Conservation (phyloP, 2,888 invertebrate species). For the Eueremaeus valkanovi region DNA sequence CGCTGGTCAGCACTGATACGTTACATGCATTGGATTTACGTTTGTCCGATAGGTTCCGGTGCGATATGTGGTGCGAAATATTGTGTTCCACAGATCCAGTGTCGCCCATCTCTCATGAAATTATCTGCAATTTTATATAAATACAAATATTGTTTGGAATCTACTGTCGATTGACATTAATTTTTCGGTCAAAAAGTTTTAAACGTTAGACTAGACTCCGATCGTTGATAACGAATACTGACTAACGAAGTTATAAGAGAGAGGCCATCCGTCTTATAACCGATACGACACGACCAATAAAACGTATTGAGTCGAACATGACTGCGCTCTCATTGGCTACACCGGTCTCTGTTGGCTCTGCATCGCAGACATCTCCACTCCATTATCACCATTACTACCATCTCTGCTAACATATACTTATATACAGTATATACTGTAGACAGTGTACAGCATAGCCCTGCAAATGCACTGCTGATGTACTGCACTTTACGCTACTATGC, state of each 20-base stretch:
- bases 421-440: neutral
- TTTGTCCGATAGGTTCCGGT: slow-evolving; percentile 33
- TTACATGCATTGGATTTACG: slow-evolving; percentile 29
- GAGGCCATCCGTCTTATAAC: slow-evolving; percentile 27
- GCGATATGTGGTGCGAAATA: slow-evolving; percentile 13
- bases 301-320: neutral
- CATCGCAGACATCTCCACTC: slow-evolving; percentile 5
- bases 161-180: slow-evolving; percentile 13
- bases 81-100: neutral
- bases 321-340: slow-evolving; percentile 13
- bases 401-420: neutral
- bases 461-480: neutral
- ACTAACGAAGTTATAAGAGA: slow-evolving; percentile 21
- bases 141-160: neutral
- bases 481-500: too few species aligned
- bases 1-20: slow-evolving; percentile 16
- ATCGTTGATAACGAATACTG: slow-evolving; percentile 21
- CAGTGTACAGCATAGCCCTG: neutral
- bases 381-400: slow-evolving; percentile 9
- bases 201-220: slow-evolving; percentile 11
- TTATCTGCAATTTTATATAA: slow-evolving; percentile 8
- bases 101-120: slow-evolving; percentile 5
- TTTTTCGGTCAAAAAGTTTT: slow-evolving; percentile 13
- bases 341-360: neutral
- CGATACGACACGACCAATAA: slow-evolving; percentile 29